Base-by-base conservation (phyloP, 2,888 invertebrate species). In the Seladonia tumulorum region DNA sequence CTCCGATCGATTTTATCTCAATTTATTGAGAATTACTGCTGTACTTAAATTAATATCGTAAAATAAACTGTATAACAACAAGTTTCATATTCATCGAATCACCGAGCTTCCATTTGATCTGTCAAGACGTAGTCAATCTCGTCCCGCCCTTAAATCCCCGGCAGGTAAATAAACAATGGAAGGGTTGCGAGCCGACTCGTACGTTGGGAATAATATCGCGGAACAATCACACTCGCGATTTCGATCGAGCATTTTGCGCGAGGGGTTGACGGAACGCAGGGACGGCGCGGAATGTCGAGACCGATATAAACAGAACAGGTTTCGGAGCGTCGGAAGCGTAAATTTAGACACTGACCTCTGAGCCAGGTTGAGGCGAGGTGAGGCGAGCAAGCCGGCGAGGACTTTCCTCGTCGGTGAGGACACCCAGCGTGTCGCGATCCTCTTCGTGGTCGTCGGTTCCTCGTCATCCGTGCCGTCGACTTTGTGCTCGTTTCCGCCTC, bases 301-400 rank as follows among this genome's bases (percentile, higher is more conserved):
- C 12, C 70, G 70, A 70, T 70, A 70, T 70, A 70, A 70, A 70
- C 70, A 70, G 70, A 70, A 42, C 42, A 42, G 42, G 39, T 70
- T 70, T 70, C 42, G n/a, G n/a, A 66, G 14, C 47, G 35, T n/a
- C 35, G 35, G 1, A 4, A 16, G 60, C 22, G 66, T 47, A 47
- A 7, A 47, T 66, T 49, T 39, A 7, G 8, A n/a, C 5, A 84
- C 84, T 82, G 74, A 84, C 84, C 84, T 70, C 29, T 16, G 35
- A 22, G 35, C 25, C 14, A 72, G 29, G 66, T 47, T 16, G 35
- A 66, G 39, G 76, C 70, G n/a, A 70, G 53, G 35, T n/a, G 5
- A 12, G 53, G 47, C 10, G 70, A 49, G 16, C 74, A 60, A 14
- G 70, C n/a, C 49, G 35, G 25, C 35, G 29, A 72, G 25, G 63